Base-by-base conservation (phyloP, 2,113 vertebrate species). In the Corythornis madagascariensis region DNA sequence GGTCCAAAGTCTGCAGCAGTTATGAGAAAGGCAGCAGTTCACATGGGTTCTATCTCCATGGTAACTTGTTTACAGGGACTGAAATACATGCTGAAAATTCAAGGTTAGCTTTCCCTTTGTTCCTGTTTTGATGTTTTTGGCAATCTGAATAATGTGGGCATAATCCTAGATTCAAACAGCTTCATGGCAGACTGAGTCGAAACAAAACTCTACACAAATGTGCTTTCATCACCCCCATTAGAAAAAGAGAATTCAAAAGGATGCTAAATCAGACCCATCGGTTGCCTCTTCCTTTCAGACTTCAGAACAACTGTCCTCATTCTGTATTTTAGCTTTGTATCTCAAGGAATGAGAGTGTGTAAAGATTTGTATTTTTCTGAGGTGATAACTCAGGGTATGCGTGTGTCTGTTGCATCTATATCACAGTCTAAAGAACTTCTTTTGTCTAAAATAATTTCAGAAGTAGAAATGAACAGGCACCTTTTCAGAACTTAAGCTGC, bases 31-130 rank as follows among this genome's bases (percentile, higher is more conserved):
- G 89, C 89, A 43, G 93, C 75, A 93, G 96, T 96, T 97, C 97
- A 97, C 97, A 96, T 84, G 97, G 95, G 92, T 93, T 96, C 96
- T 93, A 97, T 98, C 97, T 97, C 97, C 97, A 98, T 98, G 97
- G 97, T 90, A 98, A 98, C 97, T 97, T 98, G 96, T 97, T 98
- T 98, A 98, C 96, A 96, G 97, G 94, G 86, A 89, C 94, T 97
- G 96, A 97, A 96, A 97, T 96, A 96, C 94, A 97, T 81, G 93
- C 97, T 97, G 97, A 97, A 98, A 98, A 97, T 96, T 98, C 97
- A 97, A 98, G 97, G 97, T 97, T 97, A 97, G 97, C 87, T 95
- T 97, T 97, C 91, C 75, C 90, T 98, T 98, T 98, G 96, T 97
- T 97, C 94, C 93, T 97, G 96, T 97, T 97, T 97, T 97, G 97